A percentile compares a stretch with the other conserved stretches of the same genome.
Evolutionary conservation across 2,113 vertebrate genomes (phyloP).

Genomic region (Nematolebias whitei): DNA sequence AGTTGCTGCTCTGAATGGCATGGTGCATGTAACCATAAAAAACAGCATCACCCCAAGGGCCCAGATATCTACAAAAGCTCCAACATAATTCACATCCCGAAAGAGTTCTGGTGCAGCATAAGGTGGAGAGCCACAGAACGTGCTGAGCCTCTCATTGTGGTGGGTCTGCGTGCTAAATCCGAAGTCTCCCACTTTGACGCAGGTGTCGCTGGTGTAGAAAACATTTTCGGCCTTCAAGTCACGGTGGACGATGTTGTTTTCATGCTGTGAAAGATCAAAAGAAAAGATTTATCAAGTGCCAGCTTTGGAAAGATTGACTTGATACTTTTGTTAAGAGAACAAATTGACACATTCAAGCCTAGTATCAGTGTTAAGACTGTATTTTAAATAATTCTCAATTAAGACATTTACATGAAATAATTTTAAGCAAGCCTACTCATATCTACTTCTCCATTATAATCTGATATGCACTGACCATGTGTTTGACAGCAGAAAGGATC

Average conservation of each 20-base stretch:
- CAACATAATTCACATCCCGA: conserved; percentile 89
- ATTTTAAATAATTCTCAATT: not conserved
- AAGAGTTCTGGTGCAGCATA: conserved; percentile 96
- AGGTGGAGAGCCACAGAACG: conserved; percentile 96
- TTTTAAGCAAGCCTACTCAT: not conserved
- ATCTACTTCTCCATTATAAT: not conserved
- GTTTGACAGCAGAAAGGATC: conserved; percentile 95
- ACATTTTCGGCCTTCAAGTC: conserved; percentile 97
- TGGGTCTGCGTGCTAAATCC: conserved; percentile 94
- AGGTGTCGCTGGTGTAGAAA: conserved; percentile 89
- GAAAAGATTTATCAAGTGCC: not conserved
- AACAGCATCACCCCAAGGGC: conserved; percentile 93
- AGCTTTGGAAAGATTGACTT: not conserved
- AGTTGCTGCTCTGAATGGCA: conserved; percentile 96
- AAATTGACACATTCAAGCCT: no score
- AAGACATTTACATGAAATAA: no score
- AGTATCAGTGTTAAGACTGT: no score
- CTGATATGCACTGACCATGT: conserved; percentile 86
- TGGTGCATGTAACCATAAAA: conserved; percentile 90
- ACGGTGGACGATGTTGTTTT: conserved; percentile 93
- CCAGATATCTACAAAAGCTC: conserved; percentile 92
- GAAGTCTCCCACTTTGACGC: conserved; percentile 97
- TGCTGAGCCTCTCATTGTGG: conserved; percentile 90
- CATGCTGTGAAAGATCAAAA: conserved; percentile 83
- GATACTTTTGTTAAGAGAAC: no score